Percentiles rank a stretch among this genome's conserved stretches.
phyloP scores from a whole-genome alignment of 2,113 vertebrate genomes.

The Corythornis vintsioides region DNA sequence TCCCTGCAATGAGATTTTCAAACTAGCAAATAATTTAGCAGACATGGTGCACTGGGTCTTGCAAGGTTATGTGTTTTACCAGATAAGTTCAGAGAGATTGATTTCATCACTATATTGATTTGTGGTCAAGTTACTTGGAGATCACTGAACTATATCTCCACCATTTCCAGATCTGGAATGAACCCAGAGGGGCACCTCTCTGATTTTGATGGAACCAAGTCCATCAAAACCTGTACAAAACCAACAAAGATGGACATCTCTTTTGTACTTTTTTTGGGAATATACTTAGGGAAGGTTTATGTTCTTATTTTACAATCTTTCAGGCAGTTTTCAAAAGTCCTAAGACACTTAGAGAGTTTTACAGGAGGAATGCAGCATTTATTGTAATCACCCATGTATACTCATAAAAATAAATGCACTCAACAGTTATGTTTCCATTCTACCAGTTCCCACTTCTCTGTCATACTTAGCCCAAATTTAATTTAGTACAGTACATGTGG shows the following conservation, averaged over 20 bases:
- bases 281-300: neutral
- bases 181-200: neutral
- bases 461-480: neutral
- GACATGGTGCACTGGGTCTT: accelerated
- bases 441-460: neutral
- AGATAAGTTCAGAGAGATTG: neutral
- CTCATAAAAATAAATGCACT: neutral
- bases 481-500: neutral
- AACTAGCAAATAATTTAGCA: neutral
- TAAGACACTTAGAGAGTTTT: neutral
- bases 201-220: neutral
- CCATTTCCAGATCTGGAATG: neutral
- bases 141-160: neutral
- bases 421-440: neutral
- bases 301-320: neutral
- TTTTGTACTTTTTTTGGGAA: neutral
- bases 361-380: neutral
- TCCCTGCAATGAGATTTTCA: neutral
- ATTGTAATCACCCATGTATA: neutral
- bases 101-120: accelerated
- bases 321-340: neutral
- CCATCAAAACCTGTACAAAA: too few relatives aligned
- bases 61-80: neutral
- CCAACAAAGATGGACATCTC: neutral
- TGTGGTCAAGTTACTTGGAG: neutral